These are phyloP conservation scores for Littorina saxatilis DNA, from an alignment of 1,140 invertebrate species.

Conservation along the genomic window DNA sequence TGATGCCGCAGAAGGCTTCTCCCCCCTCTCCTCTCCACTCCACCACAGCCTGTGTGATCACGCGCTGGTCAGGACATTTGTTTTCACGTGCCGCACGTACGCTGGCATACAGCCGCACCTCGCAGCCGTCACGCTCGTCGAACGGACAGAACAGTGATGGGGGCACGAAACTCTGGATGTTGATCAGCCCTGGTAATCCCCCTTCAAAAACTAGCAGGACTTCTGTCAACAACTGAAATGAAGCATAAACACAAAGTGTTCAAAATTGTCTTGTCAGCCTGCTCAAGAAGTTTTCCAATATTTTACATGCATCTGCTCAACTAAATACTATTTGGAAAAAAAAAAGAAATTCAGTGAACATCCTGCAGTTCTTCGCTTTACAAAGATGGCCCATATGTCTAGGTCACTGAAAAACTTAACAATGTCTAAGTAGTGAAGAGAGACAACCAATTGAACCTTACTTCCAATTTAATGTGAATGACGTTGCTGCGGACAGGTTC, in stretches of 20 bases:
- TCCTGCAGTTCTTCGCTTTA: too few species aligned
- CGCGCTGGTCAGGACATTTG: conserved; percentile 50
- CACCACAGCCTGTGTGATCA: conserved; percentile 57
- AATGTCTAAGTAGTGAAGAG: too few species aligned
- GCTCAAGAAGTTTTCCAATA: neutral
- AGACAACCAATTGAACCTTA: conserved; percentile 21
- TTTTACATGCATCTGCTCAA: neutral
- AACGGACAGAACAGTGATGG: conserved; percentile 55
- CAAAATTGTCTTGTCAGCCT: too few species aligned
- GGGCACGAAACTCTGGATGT: conserved; percentile 48
- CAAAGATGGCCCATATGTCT: too few species aligned
- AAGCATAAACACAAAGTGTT: neutral
- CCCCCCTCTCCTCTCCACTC: conserved; percentile 12
- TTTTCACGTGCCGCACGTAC: conserved; percentile 45
- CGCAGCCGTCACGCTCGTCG: conserved; percentile 40
- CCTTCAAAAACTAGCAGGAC: conserved; percentile 52
- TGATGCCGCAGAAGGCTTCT: conserved; percentile 48
- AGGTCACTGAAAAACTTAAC: too few species aligned
- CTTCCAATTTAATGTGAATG: conserved; percentile 45
- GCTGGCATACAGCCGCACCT: conserved; percentile 36
- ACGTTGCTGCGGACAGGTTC: conserved; percentile 38
- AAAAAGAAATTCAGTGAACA: neutral
- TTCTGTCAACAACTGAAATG: conserved; percentile 46
- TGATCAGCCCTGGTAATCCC: conserved; percentile 27
- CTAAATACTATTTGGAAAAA: neutral